Evolutionary conservation across 2,888 invertebrate species (phyloP), one percentile per base, ranked within the genome.

Genomic region (Branchellion lobata): DNA sequence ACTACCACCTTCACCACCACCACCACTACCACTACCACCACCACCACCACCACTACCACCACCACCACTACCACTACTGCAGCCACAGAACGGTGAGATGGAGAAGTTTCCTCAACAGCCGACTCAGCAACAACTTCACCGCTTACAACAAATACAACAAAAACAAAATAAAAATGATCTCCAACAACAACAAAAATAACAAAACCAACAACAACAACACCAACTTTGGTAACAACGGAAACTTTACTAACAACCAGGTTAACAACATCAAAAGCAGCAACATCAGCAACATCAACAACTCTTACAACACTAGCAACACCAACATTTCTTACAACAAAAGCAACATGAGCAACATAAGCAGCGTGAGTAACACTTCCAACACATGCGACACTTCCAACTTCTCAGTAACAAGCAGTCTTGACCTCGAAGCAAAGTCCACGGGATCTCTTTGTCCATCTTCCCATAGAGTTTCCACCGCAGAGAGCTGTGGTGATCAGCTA

Each of bases 101-200:
- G 79, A 27, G 71, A 36, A 79, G 79, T 57, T 79, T 79, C 76
- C 31, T 57, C 5, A 33, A 68, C 24, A 47, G 74, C n/a, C 36
- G 27, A 8, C 5, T 27, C 57, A 74, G 47, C 21, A 27, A 72
- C 14, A 40, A 72, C 33, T 18, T 3, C 5, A 8, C 21, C n/a
- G 5, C 71, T 11, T 8, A 18, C 61, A 24, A n/a, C 61, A 57
- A 57, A 5, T 24, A 18, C 21, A 5, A n/a, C 21, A 18, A 57
- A n/a, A 18, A n/a, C 3, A 57, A n/a, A 5, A 57, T 40, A 5
- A 57, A n/a, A 5, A 57, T 40, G 8, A 40, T 40, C 40, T 18
- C n/a, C 21, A 57, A 57, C 61, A 24, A 57, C 61, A 24, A 24
- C 61, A 57, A 57, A 5, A 57, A 18, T 14, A 18, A 57, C 21